These are phyloP conservation scores for Balanococcus diminutus DNA, from an alignment of 2,888 invertebrate genomes.

Conservation along the genomic window DNA sequence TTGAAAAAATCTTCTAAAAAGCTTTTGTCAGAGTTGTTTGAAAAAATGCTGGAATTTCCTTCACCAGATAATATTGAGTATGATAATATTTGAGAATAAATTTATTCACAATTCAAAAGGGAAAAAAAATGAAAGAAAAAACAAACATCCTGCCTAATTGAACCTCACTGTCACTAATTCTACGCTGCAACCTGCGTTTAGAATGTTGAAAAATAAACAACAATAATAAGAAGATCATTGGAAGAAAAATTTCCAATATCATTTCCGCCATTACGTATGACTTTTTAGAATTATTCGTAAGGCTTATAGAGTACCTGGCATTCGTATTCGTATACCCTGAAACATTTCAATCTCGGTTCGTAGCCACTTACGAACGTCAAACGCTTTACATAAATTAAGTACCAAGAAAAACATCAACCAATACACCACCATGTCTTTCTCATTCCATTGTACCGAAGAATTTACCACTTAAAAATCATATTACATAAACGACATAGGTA, in stretches of 20 bases:
- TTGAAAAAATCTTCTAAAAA: too few species aligned
- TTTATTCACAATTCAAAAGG: too few species aligned
- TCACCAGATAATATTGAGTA: too few species aligned
- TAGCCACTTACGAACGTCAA: neutral
- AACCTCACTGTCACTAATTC: neutral
- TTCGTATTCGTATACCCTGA: neutral
- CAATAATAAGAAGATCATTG: neutral
- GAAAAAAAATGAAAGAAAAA: too few species aligned
- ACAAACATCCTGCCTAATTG: neutral
- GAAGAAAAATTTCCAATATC: conserved; percentile 1
- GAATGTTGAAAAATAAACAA: neutral
- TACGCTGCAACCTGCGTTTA: neutral
- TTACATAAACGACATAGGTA: conserved; percentile 21
- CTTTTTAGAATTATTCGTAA: neutral
- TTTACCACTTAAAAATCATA: conserved; percentile 29
- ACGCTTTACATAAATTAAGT: conserved; percentile 21
- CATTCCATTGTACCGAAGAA: neutral
- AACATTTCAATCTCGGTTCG: conserved; percentile 6
- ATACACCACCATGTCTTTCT: neutral
- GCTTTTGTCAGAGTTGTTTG: too few species aligned
- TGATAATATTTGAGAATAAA: too few species aligned
- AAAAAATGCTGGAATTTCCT: too few species aligned
- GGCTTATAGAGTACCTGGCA: neutral
- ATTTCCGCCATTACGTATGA: neutral
- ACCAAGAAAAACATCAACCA: conserved; percentile 4